phyloP scores from a whole-genome alignment of 1,140 invertebrate genomes.

The Leguminivora glycinivorella region DNA sequence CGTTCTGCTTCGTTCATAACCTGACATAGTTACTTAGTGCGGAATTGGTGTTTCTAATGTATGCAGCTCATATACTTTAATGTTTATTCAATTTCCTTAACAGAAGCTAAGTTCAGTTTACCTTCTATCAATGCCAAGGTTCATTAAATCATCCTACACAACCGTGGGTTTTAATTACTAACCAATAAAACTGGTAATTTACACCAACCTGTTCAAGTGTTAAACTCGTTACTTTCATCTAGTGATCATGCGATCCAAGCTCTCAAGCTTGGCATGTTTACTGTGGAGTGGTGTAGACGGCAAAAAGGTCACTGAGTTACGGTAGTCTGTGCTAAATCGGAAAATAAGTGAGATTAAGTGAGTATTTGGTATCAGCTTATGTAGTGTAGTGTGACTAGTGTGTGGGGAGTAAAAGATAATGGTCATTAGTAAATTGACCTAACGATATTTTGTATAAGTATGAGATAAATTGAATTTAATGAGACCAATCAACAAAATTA shows the following conservation, averaged over 20 bases:
- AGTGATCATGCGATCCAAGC: constrained; percentile 14
- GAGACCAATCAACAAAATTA: too few species aligned
- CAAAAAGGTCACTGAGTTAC: not conserved
- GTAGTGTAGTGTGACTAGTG: not conserved
- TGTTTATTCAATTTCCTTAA: not conserved
- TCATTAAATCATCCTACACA: not conserved
- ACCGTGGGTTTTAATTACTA: not conserved
- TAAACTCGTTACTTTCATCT: constrained; percentile 41
- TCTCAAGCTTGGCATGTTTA: constrained; percentile 30
- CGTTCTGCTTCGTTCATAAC: too few species aligned
- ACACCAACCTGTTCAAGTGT: constrained; percentile 34
- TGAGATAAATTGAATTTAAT: too few species aligned
- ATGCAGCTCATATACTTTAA: not conserved
- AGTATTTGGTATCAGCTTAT: not conserved
- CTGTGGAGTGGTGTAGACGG: not conserved
- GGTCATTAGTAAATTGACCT: not conserved
- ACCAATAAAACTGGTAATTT: not conserved
- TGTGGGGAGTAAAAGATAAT: not conserved
- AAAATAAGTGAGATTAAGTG: constrained; percentile 13
- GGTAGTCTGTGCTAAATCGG: constrained; percentile 22
- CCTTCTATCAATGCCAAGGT: not conserved
- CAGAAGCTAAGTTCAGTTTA: not conserved
- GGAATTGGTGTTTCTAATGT: too few species aligned
- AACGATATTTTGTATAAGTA: not conserved
- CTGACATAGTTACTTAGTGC: too few species aligned